Evolutionary conservation across 2,113 vertebrate species (phyloP).

Genomic region (Xiphias gladius): DNA sequence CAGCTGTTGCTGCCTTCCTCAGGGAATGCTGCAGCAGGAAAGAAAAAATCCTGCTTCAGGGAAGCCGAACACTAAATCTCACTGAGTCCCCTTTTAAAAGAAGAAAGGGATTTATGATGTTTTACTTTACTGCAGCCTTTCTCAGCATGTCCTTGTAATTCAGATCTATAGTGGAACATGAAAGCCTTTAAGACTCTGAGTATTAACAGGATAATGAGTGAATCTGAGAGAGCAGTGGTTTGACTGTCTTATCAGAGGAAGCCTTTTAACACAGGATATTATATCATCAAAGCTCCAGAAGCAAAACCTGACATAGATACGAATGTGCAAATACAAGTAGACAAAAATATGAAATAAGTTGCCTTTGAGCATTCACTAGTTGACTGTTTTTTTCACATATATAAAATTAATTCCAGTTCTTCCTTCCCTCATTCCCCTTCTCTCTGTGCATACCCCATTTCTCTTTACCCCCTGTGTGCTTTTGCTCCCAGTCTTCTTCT

Average conservation of each 20-base stretch:
- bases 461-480: neutral
- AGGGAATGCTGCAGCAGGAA: conserved; percentile 28
- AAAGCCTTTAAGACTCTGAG: conserved; percentile 45
- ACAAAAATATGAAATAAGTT: conserved; percentile 1
- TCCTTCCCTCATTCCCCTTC: neutral
- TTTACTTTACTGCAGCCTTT: conserved; percentile 18
- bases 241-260: conserved; percentile 35
- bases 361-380: neutral
- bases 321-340: neutral
- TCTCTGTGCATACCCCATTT: neutral
- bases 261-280: conserved; percentile 47
- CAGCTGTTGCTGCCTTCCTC: conserved; percentile 36
- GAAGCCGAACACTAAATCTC: conserved; percentile 49
- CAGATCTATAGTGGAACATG: conserved; percentile 18
- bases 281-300: conserved; percentile 35
- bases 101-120: conserved; percentile 29
- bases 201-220: conserved; percentile 41
- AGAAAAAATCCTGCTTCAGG: conserved; percentile 18
- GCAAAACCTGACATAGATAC: conserved; percentile 1
- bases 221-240: conserved; percentile 31
- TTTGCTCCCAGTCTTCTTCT: conserved; percentile 88
- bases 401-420: neutral
- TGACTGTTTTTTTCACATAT: neutral
- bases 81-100: neutral
- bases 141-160: conserved; percentile 28